Percentiles rank a stretch among this genome's conserved stretches.
These are phyloP conservation scores for Dolichopus griseipennis DNA, from an alignment of 2,888 invertebrate genomes.

Conservation along the genomic window DNA sequence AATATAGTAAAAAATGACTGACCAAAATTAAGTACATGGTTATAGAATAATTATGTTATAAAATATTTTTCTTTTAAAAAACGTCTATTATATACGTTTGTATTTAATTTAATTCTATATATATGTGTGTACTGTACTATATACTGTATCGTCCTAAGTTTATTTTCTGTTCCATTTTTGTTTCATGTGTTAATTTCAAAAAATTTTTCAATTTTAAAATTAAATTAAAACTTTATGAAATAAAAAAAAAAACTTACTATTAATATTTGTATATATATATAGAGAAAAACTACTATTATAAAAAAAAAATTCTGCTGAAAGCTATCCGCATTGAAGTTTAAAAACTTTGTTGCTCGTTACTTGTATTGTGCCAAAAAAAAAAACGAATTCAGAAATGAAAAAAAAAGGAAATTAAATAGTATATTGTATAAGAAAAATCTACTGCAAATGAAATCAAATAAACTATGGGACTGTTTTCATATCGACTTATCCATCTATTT, in stretches of 20 bases:
- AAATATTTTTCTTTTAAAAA: no score
- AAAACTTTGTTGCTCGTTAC: slow-evolving; percentile 1
- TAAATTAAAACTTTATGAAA: slow-evolving; percentile 5
- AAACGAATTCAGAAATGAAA: neutral
- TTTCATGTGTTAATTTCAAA: neutral
- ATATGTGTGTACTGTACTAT: neutral
- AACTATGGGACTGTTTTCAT: no score
- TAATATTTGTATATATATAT: neutral
- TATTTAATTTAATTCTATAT: neutral
- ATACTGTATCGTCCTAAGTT: neutral
- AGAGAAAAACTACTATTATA: neutral
- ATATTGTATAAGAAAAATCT: no score
- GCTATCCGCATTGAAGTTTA: neutral
- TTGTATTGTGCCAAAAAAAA: neutral
- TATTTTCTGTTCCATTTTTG: neutral
- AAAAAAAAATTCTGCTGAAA: neutral
- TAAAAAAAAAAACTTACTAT: neutral
- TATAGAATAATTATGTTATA: no score
- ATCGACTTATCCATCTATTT: no score
- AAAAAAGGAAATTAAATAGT: no score
- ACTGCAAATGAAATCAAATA: no score
- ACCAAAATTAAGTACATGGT: no score
- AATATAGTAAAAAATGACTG: no score
- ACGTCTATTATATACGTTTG: no score
- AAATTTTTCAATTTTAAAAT: slow-evolving; percentile 1